A percentile compares a stretch with the other conserved stretches of the same genome.
phyloP scores from a whole-genome alignment of 1,140 invertebrate genomes.

The Drosophila pseudoobscura region DNA sequence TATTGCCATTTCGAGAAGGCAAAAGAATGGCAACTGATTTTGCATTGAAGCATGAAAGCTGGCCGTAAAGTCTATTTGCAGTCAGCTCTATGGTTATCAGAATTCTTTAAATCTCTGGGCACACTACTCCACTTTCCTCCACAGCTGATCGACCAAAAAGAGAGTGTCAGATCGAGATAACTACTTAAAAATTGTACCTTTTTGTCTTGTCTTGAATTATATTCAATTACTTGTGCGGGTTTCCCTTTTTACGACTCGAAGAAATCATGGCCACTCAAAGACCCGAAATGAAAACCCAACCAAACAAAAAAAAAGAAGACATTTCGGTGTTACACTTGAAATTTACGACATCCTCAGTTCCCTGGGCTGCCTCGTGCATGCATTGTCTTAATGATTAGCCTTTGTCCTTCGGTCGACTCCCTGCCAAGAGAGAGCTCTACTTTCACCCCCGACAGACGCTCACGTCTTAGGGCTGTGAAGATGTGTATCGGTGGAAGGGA shows the following conservation, averaged over 20 bases:
- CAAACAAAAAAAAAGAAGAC: conserved; percentile 24
- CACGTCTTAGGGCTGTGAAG: conserved; percentile 33
- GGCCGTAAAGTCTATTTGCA: too few relatives aligned
- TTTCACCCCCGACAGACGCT: conserved; percentile 52
- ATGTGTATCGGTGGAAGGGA: conserved; percentile 52
- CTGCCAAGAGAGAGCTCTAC: conserved; percentile 53
- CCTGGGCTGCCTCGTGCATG: conserved; percentile 28
- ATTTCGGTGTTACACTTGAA: conserved; percentile 77
- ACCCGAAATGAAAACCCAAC: conserved; percentile 33
- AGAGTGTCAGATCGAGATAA: conserved; percentile 30
- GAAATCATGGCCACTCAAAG: conserved; percentile 41
- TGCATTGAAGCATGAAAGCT: too few relatives aligned
- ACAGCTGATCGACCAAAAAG: neutral
- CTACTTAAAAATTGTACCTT: conserved; percentile 45
- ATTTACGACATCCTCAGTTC: conserved; percentile 74
- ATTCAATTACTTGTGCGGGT: conserved; percentile 76
- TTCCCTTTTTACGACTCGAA: conserved; percentile 60
- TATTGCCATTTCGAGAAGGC: too few relatives aligned
- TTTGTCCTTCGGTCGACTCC: conserved; percentile 46
- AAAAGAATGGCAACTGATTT: too few relatives aligned
- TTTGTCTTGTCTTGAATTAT: conserved; percentile 64
- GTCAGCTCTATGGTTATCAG: too few relatives aligned
- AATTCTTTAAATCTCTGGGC: too few relatives aligned
- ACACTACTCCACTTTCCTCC: too few relatives aligned
- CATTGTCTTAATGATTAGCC: conserved; percentile 72